Evolutionary conservation across 2,113 vertebrate genomes (phyloP).

Genomic region (Laticauda laticaudata): DNA sequence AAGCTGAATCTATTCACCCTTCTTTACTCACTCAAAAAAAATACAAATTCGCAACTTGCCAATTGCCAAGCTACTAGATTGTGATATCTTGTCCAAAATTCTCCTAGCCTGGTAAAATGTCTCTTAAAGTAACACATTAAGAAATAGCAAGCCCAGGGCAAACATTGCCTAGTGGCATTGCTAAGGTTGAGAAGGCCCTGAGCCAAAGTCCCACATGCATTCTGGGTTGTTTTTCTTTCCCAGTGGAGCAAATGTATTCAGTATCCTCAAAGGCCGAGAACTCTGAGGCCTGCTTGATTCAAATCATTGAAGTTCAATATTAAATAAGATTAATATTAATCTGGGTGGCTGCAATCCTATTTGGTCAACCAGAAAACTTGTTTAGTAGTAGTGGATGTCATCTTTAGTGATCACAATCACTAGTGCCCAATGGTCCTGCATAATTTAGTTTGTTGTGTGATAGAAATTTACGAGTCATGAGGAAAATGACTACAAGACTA

Average conservation of each 20-base stretch:
- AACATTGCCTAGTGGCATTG: not conserved
- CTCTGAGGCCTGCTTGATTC: not conserved
- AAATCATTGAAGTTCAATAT: not conserved
- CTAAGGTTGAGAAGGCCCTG: not conserved
- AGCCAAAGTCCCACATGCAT: not conserved
- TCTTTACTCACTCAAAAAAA: not conserved
- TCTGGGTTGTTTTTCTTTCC: not conserved
- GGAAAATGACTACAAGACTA: not conserved
- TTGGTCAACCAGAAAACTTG: not conserved
- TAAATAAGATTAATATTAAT: not conserved
- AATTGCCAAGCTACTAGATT: not conserved
- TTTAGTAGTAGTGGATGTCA: not conserved
- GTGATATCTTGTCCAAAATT: not conserved
- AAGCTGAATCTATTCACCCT: not conserved
- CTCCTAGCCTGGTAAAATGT: not conserved
- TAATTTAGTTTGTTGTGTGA: not conserved
- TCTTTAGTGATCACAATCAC: not conserved
- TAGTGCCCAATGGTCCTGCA: not conserved
- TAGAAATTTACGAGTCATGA: not conserved
- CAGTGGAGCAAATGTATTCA: not conserved
- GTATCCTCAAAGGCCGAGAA: not conserved
- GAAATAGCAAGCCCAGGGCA: not conserved
- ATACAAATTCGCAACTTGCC: not conserved
- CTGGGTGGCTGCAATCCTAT: not conserved
- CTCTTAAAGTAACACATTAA: not conserved